Evolutionary conservation across 2,888 invertebrate genomes (phyloP).

Genomic region (Ectemnius cavifrons): DNA sequence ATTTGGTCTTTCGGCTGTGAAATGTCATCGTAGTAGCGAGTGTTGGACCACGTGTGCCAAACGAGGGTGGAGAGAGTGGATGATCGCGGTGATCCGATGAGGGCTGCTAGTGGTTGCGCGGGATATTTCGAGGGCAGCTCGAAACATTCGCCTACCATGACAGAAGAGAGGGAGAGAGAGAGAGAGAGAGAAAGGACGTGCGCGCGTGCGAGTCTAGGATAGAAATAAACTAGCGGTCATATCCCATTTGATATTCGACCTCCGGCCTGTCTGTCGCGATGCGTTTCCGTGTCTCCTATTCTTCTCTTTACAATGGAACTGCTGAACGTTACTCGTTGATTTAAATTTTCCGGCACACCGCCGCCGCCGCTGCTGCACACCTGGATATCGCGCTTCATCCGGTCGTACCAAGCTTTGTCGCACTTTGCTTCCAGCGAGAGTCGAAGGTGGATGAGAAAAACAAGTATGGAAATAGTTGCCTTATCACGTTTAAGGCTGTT

Average conservation of each 20-base stretch:
- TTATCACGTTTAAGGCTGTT: too few relatives aligned
- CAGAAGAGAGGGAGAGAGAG: too few relatives aligned
- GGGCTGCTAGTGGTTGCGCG: background rate
- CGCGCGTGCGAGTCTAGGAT: conserved; percentile 45
- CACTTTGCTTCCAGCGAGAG: background rate
- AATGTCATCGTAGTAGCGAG: background rate
- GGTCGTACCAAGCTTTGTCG: background rate
- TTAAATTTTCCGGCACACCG: conserved; percentile 62
- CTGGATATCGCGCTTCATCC: conserved; percentile 39
- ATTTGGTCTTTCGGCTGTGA: background rate
- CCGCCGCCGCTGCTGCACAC: conserved; percentile 30
- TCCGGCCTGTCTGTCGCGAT: conserved; percentile 63
- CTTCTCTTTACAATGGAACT: conserved; percentile 63
- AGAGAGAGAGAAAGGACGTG: too few relatives aligned
- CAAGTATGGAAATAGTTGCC: background rate
- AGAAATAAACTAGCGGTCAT: conserved; percentile 62
- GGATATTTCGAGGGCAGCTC: background rate
- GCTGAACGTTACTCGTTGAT: conserved; percentile 65
- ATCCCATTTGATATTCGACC: conserved; percentile 65
- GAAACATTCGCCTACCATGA: background rate
- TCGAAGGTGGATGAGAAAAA: background rate
- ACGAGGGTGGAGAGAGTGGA: background rate
- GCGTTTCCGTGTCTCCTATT: conserved; percentile 62
- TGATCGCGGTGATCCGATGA: background rate
- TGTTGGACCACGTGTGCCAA: too few relatives aligned